A percentile compares a stretch with the other conserved stretches of the same genome.
These are phyloP conservation scores for Drosophila nr. fundita DNA, from an alignment of 2,888 invertebrate genomes.

Conservation along the genomic window DNA sequence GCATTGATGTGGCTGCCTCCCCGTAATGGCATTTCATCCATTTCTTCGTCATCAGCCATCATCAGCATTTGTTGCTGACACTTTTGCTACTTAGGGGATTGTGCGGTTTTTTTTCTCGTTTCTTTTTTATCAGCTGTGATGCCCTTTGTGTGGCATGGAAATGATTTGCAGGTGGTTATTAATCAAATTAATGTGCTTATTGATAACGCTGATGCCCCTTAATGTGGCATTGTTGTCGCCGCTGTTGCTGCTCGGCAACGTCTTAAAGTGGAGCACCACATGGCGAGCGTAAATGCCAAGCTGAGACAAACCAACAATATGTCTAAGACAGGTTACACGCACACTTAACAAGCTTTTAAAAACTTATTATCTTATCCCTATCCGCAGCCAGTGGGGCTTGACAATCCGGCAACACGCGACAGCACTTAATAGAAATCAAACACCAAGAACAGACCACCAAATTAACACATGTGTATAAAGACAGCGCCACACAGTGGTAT, in stretches of 20 bases:
- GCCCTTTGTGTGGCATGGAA: constrained; percentile 77
- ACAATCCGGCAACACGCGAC: constrained; percentile 56
- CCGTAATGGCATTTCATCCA: constrained; percentile 76
- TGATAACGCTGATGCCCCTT: constrained; percentile 74
- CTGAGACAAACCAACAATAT: constrained; percentile 28
- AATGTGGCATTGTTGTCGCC: constrained; percentile 51
- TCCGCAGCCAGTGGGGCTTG: constrained; percentile 44
- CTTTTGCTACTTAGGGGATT: constrained; percentile 73
- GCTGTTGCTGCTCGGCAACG: constrained; percentile 3
- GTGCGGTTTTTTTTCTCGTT: constrained; percentile 19
- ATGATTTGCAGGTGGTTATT: constrained; percentile 84
- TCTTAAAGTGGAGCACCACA: constrained; percentile 31
- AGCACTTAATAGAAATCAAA: constrained; percentile 66
- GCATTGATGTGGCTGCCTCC: constrained; percentile 67
- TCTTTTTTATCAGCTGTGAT: constrained; percentile 59
- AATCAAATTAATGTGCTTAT: constrained; percentile 83
- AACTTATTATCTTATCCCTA: constrained; percentile 68
- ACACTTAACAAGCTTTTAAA: constrained; percentile 65
- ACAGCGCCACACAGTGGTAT: constrained; percentile 55
- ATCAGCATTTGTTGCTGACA: constrained; percentile 79
- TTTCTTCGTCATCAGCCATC: constrained; percentile 59
- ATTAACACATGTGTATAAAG: constrained; percentile 44
- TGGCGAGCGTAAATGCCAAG: constrained; percentile 20
- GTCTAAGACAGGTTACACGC: constrained; percentile 43
- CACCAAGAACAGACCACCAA: constrained; percentile 28